These are phyloP conservation scores for Trachymyrmex septentrionalis DNA, from an alignment of 1,140 invertebrate genomes.

Conservation along the genomic window DNA sequence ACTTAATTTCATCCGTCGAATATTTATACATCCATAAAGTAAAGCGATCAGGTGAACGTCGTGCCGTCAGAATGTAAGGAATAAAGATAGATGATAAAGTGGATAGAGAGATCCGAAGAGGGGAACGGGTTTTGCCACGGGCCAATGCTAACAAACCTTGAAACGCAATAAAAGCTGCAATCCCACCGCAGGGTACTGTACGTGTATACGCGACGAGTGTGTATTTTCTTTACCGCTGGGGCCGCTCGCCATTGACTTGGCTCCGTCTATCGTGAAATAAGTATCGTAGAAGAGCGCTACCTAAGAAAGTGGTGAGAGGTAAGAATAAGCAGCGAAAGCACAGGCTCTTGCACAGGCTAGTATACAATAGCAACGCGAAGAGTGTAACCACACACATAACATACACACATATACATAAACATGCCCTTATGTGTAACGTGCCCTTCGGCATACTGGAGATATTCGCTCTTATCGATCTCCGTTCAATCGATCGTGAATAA, in stretches of 20 bases:
- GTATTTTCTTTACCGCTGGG: conserved; percentile 42
- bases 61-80: conserved; percentile 5
- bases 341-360: background rate
- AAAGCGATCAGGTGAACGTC: background rate
- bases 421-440: background rate
- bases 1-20: conserved; percentile 61
- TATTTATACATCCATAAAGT: conserved; percentile 30
- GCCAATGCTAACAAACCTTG: conserved; percentile 68
- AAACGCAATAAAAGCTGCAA: conserved; percentile 71
- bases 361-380: conserved; percentile 34
- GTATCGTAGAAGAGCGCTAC: conserved; percentile 52
- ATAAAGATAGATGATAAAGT: conserved; percentile 21
- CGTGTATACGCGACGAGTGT: background rate
- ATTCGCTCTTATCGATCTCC: conserved; percentile 72
- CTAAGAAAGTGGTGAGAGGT: background rate
- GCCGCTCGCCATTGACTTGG: conserved; percentile 42
- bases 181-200: conserved; percentile 10
- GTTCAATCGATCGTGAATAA: conserved; percentile 51
- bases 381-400: background rate
- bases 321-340: conserved; percentile 49
- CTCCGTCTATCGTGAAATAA: conserved; percentile 43
- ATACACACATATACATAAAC: background rate
- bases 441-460: conserved; percentile 42
- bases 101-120: background rate
- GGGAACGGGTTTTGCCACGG: conserved; percentile 24